Conservation (phyloP, 2,797 vertebrate species). For the Gymnothorax reevesii region DNA sequence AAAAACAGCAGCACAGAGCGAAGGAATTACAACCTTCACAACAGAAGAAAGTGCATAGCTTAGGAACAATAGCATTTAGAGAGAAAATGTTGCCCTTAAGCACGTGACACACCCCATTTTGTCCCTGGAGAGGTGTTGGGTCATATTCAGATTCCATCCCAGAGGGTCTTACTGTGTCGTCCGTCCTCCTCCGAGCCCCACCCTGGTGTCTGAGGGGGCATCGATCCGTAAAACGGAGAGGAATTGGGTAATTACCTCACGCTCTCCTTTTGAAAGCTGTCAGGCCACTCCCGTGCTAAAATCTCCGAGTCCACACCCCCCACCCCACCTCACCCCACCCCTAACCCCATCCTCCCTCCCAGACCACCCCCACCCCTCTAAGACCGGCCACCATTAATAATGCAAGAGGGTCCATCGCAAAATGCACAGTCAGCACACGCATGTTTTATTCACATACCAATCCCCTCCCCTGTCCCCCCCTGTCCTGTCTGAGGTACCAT, state of each 20-base stretch:
- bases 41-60: too few relatives aligned
- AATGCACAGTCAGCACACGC: neutral
- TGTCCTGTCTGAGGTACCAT: too few relatives aligned
- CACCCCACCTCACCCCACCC: neutral
- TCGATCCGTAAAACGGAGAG: neutral
- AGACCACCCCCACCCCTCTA: neutral
- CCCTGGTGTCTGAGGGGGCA: neutral
- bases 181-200: neutral
- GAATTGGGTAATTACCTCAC: neutral
- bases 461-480: neutral
- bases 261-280: neutral
- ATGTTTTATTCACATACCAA: constrained; percentile 5
- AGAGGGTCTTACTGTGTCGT: neutral
- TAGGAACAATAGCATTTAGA: too few relatives aligned
- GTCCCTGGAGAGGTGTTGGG: neutral
- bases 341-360: neutral
- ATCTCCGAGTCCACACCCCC: neutral
- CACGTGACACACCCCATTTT: neutral
- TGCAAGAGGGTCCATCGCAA: neutral
- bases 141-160: neutral
- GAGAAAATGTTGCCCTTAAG: neutral
- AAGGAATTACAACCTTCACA: too few relatives aligned
- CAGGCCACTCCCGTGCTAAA: neutral
- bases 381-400: neutral
- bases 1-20: too few relatives aligned